phyloP scores from a whole-genome alignment of 2,888 invertebrate genomes.

The Trachelus tabidus region DNA sequence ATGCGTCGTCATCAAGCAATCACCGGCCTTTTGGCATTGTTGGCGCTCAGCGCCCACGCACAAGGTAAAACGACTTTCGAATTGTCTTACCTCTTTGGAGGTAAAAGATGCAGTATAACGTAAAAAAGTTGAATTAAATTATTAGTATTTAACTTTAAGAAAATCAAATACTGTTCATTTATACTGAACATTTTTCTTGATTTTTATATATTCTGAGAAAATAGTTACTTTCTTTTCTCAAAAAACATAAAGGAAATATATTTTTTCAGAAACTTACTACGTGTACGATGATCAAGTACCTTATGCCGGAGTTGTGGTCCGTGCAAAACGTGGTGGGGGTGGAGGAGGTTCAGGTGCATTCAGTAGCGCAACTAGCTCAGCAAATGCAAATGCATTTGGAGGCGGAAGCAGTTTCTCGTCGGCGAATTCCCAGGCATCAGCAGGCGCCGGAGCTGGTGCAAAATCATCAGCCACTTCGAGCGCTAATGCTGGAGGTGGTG shows the following conservation, averaged over 20 bases:
- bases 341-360: slow-evolving; percentile 15
- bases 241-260: not conserved
- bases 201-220: not conserved
- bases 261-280: slow-evolving; percentile 2
- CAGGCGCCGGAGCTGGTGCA: slow-evolving; percentile 46
- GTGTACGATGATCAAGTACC: slow-evolving; percentile 4
- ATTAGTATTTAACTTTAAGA: not conserved
- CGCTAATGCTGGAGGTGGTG: slow-evolving; percentile 19
- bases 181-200: not conserved
- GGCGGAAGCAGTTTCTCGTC: slow-evolving; percentile 48
- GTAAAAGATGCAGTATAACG: not conserved
- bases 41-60: slow-evolving; percentile 26
- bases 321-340: slow-evolving; percentile 18
- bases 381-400: slow-evolving; percentile 33
- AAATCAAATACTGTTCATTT: not conserved
- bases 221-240: not conserved
- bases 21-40: slow-evolving; percentile 41
- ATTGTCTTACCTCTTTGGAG: not conserved
- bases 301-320: not conserved
- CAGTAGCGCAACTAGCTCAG: slow-evolving; percentile 30
- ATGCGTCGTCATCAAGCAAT: slow-evolving; percentile 43
- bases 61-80: slow-evolving; percentile 36
- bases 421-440: slow-evolving; percentile 51
- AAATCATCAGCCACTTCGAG: slow-evolving; percentile 17
- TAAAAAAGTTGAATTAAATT: not conserved